A percentile compares a stretch with the other conserved stretches of the same genome.
These are phyloP conservation scores for Limnephilus auricula DNA, from an alignment of 2,888 invertebrate species.

Conservation along the genomic window DNA sequence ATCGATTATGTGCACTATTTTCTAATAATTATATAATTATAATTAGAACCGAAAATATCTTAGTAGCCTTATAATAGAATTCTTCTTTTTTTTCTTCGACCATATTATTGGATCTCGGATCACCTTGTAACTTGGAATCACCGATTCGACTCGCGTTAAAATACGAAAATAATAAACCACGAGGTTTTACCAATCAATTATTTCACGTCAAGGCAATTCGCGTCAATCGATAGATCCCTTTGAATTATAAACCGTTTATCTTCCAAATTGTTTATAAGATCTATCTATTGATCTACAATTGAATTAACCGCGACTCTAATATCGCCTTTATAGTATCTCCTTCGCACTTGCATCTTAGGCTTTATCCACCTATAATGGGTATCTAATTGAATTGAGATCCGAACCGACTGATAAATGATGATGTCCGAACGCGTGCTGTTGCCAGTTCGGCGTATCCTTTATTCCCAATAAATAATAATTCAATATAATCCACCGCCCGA, in stretches of 20 bases:
- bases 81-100: neutral
- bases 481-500: slow-evolving; percentile 45
- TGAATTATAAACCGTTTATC: neutral
- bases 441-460: slow-evolving; percentile 39
- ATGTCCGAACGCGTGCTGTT: slow-evolving; percentile 50
- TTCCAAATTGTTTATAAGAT: neutral
- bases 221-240: neutral
- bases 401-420: slow-evolving; percentile 56
- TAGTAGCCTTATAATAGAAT: neutral
- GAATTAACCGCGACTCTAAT: slow-evolving; percentile 3
- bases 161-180: neutral
- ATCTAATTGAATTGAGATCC: slow-evolving; percentile 64
- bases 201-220: neutral
- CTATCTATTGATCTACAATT: neutral
- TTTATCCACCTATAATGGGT: slow-evolving; percentile 53
- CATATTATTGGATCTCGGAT: neutral
- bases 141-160: neutral
- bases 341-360: slow-evolving; percentile 39
- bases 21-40: neutral
- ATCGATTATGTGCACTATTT: neutral
- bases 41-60: neutral
- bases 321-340: neutral
- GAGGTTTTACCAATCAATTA: neutral
- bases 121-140: neutral
- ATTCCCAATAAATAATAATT: slow-evolving; percentile 51